These are phyloP conservation scores for Ips nitidus DNA, from an alignment of 1,140 invertebrate genomes.

Conservation along the genomic window DNA sequence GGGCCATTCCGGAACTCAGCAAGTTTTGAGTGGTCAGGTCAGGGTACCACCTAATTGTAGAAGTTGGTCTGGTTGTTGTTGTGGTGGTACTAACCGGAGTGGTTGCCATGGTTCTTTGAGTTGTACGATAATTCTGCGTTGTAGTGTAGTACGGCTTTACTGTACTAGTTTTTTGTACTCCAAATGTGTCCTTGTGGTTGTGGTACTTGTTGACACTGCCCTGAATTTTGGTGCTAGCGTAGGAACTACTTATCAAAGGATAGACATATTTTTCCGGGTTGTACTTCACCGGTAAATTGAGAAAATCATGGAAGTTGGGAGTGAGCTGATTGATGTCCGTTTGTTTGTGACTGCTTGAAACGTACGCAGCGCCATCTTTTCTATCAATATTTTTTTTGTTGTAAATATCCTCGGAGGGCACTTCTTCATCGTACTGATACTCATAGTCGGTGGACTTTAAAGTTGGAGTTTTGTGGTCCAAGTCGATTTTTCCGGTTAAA, in stretches of 20 bases:
- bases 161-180: slow-evolving; percentile 52
- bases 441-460: slow-evolving; percentile 47
- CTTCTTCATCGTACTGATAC: slow-evolving; percentile 45
- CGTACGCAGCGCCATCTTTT: slow-evolving; percentile 52
- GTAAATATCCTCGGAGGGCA: slow-evolving; percentile 44
- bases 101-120: slow-evolving; percentile 47
- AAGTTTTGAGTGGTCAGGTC: slow-evolving; percentile 42
- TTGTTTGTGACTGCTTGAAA: slow-evolving; percentile 44
- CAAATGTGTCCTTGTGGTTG: slow-evolving; percentile 59
- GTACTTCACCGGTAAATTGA: slow-evolving; percentile 70
- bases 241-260: slow-evolving; percentile 70
- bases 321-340: slow-evolving; percentile 61
- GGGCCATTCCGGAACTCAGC: slow-evolving; percentile 45
- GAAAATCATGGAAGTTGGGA: slow-evolving; percentile 68
- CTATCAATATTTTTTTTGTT: slow-evolving; percentile 52
- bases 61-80: slow-evolving; percentile 43
- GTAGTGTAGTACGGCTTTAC: slow-evolving; percentile 47
- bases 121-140: slow-evolving; percentile 39
- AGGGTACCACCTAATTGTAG: slow-evolving; percentile 43
- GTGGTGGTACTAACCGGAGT: slow-evolving; percentile 49
- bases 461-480: slow-evolving; percentile 58
- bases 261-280: slow-evolving; percentile 66
- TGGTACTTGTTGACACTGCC: slow-evolving; percentile 64
- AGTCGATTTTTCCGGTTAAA: slow-evolving; percentile 65
- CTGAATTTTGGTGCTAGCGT: slow-evolving; percentile 72